Percentiles rank a stretch among this genome's conserved stretches.
Conservation (phyloP, 2,113 vertebrate species). For the Myotis yumanensis region DNA sequence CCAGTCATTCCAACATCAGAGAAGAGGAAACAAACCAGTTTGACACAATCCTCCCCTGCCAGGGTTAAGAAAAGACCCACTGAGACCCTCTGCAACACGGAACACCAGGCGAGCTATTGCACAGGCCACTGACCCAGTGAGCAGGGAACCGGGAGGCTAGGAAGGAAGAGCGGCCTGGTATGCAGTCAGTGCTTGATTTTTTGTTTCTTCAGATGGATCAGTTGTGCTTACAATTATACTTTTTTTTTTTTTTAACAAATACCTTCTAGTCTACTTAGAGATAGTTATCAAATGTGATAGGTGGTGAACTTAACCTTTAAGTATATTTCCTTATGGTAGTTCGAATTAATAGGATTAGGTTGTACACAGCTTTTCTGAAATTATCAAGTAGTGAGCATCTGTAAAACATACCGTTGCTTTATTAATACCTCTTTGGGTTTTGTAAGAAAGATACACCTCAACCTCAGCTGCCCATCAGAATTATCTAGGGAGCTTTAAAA, state of each 20-base stretch:
- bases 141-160: background rate
- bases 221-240: background rate
- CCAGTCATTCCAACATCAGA: background rate
- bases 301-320: background rate
- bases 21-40: background rate
- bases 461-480: background rate
- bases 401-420: background rate
- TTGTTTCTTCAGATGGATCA: background rate
- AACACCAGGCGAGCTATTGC: background rate
- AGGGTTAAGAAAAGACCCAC: background rate
- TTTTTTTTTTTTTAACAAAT: background rate
- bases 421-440: background rate
- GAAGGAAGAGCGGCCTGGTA: background rate
- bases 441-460: background rate
- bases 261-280: background rate
- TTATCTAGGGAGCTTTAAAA: background rate
- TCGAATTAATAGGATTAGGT: background rate
- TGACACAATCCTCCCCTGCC: background rate
- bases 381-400: background rate
- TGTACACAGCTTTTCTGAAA: slow-evolving; percentile 22
- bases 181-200: background rate
- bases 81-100: background rate
- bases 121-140: background rate
- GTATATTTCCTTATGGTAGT: background rate
- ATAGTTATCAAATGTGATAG: background rate